Evolutionary conservation across 1,140 invertebrate genomes (phyloP).

Genomic region (Zaprionus africanus): DNA sequence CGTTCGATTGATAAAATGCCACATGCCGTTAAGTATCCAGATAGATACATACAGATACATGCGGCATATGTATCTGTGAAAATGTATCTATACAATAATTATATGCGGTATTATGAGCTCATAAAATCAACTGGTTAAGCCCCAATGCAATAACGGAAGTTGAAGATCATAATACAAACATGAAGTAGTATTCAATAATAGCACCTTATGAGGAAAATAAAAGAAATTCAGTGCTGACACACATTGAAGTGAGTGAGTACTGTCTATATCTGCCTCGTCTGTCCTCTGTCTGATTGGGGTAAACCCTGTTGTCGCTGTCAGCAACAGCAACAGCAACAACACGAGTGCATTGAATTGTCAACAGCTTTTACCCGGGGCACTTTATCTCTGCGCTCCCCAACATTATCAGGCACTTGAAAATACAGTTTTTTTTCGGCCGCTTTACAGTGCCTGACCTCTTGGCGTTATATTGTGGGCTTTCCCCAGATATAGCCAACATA

Average conservation of each 20-base stretch:
- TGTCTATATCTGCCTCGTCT: background rate
- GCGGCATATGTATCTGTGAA: background rate
- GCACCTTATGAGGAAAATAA: constrained; percentile 9
- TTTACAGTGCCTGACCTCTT: constrained; percentile 44
- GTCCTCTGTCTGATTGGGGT: constrained; percentile 20
- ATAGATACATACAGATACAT: background rate
- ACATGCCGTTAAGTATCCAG: constrained; percentile 12
- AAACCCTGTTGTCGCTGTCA: constrained; percentile 26
- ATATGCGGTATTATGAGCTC: constrained; percentile 26
- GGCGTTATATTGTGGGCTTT: constrained; percentile 31
- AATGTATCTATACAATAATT: constrained; percentile 5
- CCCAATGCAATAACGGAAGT: constrained; percentile 38
- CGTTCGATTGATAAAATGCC: constrained; percentile 22
- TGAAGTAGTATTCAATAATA: constrained; percentile 1
- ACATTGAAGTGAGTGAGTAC: constrained; percentile 1
- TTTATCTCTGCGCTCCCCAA: constrained; percentile 28
- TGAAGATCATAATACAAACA: constrained; percentile 23
- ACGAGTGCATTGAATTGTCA: constrained; percentile 26
- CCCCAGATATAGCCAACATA: constrained; percentile 13
- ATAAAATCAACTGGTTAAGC: constrained; percentile 22
- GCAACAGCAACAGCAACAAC: background rate
- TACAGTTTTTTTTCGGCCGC: constrained; percentile 27
- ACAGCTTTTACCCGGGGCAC: constrained; percentile 47
- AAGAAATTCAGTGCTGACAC: constrained; percentile 30
- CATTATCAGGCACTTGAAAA: constrained; percentile 38